Conservation (phyloP, 2,113 vertebrate genomes). For the Numida meleagris region DNA sequence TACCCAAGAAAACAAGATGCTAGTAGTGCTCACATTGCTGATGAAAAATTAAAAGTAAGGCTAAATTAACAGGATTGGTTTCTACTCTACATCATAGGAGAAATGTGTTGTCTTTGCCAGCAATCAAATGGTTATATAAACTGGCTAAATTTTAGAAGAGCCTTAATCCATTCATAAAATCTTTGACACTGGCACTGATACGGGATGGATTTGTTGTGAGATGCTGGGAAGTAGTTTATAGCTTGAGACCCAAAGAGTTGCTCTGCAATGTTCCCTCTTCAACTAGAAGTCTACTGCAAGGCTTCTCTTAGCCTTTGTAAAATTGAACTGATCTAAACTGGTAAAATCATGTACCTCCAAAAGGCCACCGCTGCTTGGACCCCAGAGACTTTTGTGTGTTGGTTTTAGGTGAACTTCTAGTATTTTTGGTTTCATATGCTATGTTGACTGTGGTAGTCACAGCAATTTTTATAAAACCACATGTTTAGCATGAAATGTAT, state of each 20-base stretch:
- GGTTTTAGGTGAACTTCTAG: not conserved
- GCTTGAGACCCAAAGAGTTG: not conserved
- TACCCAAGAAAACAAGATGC: not conserved
- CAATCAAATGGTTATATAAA: not conserved
- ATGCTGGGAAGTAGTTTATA: not conserved
- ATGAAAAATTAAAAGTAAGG: not conserved
- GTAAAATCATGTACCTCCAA: not conserved
- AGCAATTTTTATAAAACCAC: not conserved
- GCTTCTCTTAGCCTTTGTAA: not conserved
- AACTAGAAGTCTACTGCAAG: accelerated
- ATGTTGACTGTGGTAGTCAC: not conserved
- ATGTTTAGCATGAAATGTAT: not conserved
- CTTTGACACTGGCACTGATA: not conserved
- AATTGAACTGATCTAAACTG: not conserved
- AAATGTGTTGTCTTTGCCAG: not conserved
- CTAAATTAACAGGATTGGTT: not conserved
- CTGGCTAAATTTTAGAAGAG: not conserved
- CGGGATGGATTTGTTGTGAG: not conserved
- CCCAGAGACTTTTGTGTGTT: not conserved
- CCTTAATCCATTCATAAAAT: not conserved
- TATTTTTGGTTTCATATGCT: not conserved
- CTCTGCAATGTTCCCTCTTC: not conserved
- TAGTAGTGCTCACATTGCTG: not conserved
- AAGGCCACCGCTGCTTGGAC: not conserved
- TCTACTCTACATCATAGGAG: not conserved